Base-by-base conservation (phyloP, 2,113 vertebrate genomes). In the Chamaea fasciata region DNA sequence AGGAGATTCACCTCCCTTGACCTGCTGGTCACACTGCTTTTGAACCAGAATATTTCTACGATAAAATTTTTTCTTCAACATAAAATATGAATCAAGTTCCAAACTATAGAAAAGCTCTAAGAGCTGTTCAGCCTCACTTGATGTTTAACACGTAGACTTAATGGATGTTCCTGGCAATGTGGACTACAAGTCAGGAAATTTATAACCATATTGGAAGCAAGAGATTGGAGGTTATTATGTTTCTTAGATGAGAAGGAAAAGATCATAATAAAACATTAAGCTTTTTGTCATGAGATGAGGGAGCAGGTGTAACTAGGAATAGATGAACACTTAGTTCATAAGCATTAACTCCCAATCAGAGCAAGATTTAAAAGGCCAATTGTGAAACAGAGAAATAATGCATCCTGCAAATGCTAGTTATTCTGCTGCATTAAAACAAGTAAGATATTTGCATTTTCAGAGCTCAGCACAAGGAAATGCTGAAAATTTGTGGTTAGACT, bases 91-190 rank as follows among this genome's bases (percentile, higher is more conserved):
- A 92, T 78, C 44, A 37, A 90, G 11, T 50, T 88, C 37, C 52
- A 68, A 65, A 31, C 62, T 31, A 57, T 64, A 71, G 59, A 83
- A 7, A 46, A 76, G 18, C 47, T 79, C 27, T 81, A 81, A 37
- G 44, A 83, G 52, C 65, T 78, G 33, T 76, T 97, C 80, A 77
- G 46, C 41, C 27, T 95, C 74, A 89, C 91, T 86, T 90, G 60
- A 70, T 96, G 64, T 80, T 95, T 93, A 94, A 94, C 68, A 87
- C 6, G 11, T 62, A 77, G 78, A 83, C 60, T 86, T 96, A 96
- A 95, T 95, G 64, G 92, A 74, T 76, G 60, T 86, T 39, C 65
- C 68, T 64, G 49, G 63, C n/a, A 88, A 79, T 39, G 47, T 28
- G 49, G 91, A 60, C 78, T 83, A 47, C 16, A 90, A 81, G 59